phyloP scores from a whole-genome alignment of 2,888 invertebrate genomes.

The Phytoseiulus persimilis region DNA sequence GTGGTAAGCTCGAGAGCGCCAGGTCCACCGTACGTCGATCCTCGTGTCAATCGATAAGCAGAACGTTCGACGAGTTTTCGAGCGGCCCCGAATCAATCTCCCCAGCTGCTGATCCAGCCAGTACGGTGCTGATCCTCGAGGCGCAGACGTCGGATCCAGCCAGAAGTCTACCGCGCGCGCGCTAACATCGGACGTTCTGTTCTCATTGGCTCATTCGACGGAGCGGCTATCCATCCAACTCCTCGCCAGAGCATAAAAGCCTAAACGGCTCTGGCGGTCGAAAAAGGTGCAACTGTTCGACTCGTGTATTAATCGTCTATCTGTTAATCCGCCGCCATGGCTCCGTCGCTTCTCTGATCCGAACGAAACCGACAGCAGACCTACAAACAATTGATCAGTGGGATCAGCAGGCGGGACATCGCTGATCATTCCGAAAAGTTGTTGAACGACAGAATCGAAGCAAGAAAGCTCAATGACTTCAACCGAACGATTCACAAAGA shows the following conservation, averaged over 20 bases:
- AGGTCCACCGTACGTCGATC: no score
- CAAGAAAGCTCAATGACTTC: not conserved
- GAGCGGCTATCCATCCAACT: not conserved
- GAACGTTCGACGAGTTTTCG: no score
- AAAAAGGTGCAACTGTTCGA: not conserved
- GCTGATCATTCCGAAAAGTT: not conserved
- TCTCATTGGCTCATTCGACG: not conserved
- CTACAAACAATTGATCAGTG: not conserved
- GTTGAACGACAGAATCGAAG: not conserved
- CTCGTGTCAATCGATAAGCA: no score
- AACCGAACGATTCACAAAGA: not conserved
- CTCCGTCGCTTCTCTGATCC: not conserved
- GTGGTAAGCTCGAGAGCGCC: no score
- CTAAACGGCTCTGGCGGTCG: not conserved
- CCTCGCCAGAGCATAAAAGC: no score
- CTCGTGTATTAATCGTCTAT: not conserved
- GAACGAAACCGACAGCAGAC: not conserved
- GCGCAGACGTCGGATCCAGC: not conserved
- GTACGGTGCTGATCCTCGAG: not conserved
- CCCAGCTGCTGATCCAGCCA: not conserved
- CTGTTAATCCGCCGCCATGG: not conserved
- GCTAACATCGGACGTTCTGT: not conserved
- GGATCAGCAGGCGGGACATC: not conserved
- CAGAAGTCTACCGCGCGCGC: not conserved
- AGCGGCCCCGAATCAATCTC: not conserved